Conservation (phyloP, 2,797 vertebrate species). For the Enteromius viviparus region DNA sequence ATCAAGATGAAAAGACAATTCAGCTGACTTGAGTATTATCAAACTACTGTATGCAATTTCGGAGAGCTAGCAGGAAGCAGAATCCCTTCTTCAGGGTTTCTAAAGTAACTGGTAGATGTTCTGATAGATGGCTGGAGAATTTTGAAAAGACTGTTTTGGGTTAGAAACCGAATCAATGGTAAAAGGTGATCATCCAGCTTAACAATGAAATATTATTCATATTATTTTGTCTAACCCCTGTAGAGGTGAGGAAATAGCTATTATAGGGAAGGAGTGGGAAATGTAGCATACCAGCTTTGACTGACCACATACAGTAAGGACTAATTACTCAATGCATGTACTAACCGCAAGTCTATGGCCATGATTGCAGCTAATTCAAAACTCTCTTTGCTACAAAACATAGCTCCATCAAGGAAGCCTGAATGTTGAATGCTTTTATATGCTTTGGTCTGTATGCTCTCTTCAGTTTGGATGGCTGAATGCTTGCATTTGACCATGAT, state of each 20-base stretch:
- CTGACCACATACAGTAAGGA: not conserved
- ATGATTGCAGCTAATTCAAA: not conserved
- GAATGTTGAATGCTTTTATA: not conserved
- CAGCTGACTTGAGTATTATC: not conserved
- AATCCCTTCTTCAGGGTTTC: not conserved
- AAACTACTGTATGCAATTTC: not conserved
- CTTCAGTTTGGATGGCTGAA: not conserved
- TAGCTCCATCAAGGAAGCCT: not conserved
- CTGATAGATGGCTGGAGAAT: not conserved
- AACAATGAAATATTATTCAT: not conserved
- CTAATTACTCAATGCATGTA: not conserved
- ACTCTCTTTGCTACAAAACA: not conserved
- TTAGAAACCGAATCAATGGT: not conserved
- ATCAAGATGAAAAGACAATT: not conserved
- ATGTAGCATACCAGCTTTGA: not conserved
- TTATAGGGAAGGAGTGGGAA: not conserved
- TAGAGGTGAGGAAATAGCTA: not conserved
- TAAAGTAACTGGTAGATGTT: not conserved
- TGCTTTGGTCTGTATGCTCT: not conserved
- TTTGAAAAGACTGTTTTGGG: not conserved
- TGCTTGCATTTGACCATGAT: not conserved
- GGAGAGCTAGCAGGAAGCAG: too few relatives aligned
- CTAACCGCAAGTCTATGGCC: not conserved
- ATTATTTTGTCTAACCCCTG: not conserved
- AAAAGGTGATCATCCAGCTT: not conserved